A percentile compares a stretch with the other conserved stretches of the same genome.
phyloP scores from a whole-genome alignment of 64 coral and sea anemone genomes.

The Acropora tenuis region DNA sequence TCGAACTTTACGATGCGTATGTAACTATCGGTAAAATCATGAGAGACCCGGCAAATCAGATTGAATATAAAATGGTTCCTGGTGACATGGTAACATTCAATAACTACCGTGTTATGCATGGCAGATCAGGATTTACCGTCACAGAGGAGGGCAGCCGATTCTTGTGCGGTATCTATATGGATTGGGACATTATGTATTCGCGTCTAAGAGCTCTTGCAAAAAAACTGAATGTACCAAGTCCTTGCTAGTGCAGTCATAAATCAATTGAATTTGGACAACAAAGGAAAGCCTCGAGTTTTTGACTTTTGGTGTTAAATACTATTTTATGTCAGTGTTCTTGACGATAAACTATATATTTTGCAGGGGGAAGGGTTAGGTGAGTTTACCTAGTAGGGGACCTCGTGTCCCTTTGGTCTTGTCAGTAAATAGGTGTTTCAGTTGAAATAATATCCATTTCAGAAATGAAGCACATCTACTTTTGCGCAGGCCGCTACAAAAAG shows the following conservation, averaged over 20 bases:
- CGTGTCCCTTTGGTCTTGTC: too few relatives aligned
- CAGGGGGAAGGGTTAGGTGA: too few relatives aligned
- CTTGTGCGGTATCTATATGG: conserved; percentile 62
- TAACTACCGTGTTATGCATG: conserved; percentile 83
- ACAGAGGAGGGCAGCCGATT: conserved; percentile 34
- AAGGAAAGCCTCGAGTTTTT: too few relatives aligned
- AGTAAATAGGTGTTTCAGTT: too few relatives aligned
- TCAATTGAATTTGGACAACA: too few relatives aligned
- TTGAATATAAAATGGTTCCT: conserved; percentile 66
- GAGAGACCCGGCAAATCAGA: conserved; percentile 68
- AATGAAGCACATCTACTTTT: too few relatives aligned
- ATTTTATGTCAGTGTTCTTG: too few relatives aligned
- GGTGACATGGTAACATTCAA: conserved; percentile 81
- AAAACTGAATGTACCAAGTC: conserved; percentile 18
- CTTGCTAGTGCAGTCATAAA: not conserved
- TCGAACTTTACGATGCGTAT: conserved; percentile 68
- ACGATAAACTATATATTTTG: too few relatives aligned
- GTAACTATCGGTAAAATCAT: conserved; percentile 64
- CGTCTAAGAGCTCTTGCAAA: conserved; percentile 52
- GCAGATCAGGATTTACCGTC: conserved; percentile 54
- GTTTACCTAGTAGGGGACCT: too few relatives aligned
- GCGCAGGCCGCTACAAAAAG: too few relatives aligned
- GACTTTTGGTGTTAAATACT: too few relatives aligned
- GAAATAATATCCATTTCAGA: too few relatives aligned
- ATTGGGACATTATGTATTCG: conserved; percentile 80